Evolutionary conservation across 2,888 invertebrate genomes (phyloP).

Genomic region (Rhingia rostrata): DNA sequence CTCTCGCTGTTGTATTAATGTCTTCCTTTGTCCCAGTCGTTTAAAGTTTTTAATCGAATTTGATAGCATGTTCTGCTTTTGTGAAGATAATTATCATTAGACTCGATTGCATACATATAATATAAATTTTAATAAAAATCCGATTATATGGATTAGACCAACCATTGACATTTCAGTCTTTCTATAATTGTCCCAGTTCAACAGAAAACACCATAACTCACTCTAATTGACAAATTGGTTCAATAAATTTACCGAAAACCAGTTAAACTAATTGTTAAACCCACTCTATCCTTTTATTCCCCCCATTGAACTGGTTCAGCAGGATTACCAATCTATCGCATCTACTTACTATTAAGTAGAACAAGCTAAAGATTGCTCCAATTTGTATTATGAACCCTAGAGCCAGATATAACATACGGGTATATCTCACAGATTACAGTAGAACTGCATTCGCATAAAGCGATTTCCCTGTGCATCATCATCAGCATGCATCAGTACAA

Average conservation of each 20-base stretch:
- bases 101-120: too few relatives aligned
- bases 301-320: conserved; percentile 8
- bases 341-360: conserved; percentile 3
- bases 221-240: conserved; percentile 1
- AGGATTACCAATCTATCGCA: conserved; percentile 15
- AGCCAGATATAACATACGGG: not conserved
- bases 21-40: too few relatives aligned
- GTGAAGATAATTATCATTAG: too few relatives aligned
- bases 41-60: too few relatives aligned
- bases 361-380: conserved; percentile 29
- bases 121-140: too few relatives aligned
- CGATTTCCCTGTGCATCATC: conserved; percentile 23
- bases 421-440: not conserved
- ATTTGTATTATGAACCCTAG: conserved; percentile 27
- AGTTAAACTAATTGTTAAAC: not conserved
- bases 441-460: not conserved
- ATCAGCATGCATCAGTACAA: not conserved
- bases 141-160: too few relatives aligned
- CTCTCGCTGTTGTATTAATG: too few relatives aligned
- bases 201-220: not conserved
- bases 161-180: too few relatives aligned
- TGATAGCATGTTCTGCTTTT: too few relatives aligned
- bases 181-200: too few relatives aligned
- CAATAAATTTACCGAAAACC: not conserved
- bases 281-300: not conserved